These are phyloP conservation scores for Chrysolina haemoptera DNA, from an alignment of 2,888 invertebrate species.

Conservation along the genomic window DNA sequence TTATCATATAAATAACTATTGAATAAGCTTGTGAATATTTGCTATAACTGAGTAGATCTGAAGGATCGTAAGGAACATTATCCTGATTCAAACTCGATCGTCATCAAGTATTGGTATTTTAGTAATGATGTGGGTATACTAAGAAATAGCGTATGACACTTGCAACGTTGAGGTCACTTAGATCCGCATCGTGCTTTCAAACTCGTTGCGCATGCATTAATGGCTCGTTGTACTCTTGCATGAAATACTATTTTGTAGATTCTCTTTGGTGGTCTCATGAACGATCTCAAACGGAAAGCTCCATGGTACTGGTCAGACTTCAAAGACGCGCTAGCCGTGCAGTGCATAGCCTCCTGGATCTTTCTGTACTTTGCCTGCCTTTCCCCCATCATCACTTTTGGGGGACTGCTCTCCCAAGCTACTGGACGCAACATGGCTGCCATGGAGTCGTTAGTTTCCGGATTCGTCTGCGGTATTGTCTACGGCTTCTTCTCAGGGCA, in stretches of 20 bases:
- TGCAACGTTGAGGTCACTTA: too few relatives aligned
- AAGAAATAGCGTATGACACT: too few relatives aligned
- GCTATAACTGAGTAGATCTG: too few relatives aligned
- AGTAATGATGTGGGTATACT: too few relatives aligned
- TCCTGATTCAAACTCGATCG: too few relatives aligned
- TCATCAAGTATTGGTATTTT: too few relatives aligned
- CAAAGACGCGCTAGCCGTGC: constrained; percentile 91
- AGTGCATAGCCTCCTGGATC: constrained; percentile 96
- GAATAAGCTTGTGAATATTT: too few relatives aligned
- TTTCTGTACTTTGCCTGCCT: constrained; percentile 98
- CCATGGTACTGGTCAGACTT: constrained; percentile 95
- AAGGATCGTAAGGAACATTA: too few relatives aligned
- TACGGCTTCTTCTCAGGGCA: constrained; percentile 97
- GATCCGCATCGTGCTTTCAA: too few relatives aligned
- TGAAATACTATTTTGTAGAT: neutral
- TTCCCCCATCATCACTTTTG: constrained; percentile 98
- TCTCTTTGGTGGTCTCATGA: constrained; percentile 76
- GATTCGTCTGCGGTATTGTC: constrained; percentile 93
- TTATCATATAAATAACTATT: too few relatives aligned
- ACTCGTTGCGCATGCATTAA: too few relatives aligned
- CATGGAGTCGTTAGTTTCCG: constrained; percentile 91
- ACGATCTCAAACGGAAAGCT: constrained; percentile 91
- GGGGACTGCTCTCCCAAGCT: constrained; percentile 94
- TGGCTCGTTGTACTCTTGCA: too few relatives aligned
- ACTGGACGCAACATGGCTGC: constrained; percentile 93